Evolutionary conservation across 2,113 vertebrate species (phyloP), one percentile per base, ranked within the genome.

Genomic region (Apeltes quadracus): DNA sequence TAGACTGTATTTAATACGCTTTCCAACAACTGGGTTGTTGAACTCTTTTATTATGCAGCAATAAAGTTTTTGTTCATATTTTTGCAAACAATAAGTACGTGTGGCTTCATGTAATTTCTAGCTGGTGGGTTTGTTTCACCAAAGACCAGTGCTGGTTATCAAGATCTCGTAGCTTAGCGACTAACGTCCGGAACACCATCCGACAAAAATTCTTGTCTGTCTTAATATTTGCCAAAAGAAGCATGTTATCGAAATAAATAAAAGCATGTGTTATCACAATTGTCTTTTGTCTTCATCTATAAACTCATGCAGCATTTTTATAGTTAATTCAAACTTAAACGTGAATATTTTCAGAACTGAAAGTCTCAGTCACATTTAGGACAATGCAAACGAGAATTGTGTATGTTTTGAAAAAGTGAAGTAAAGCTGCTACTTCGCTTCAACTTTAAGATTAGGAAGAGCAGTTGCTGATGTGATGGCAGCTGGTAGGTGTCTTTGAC

Each of bases 31-130:
- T 1, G 13, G 38, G 25, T 55, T n/a, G 10, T 22, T 69, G 54
- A 81, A 73, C 43, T 44, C 0, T 27, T 84, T 82, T 79, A 87
- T 87, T 84, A 56, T 56, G 12, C 65, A 75, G 41, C 84, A 81
- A 78, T 75, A 72, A 67, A 57, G 32, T 7, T 34, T 29, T 65
- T 75, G n/a, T 61, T 13, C 29, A 76, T 27, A 59, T 53, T 29
- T 27, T 46, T 59, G 10, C 27, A 27, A 22, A 79, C 44, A 66
- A 27, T 55, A 3, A 67, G 59, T 36, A 80, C 15, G 10, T 23
- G 64, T 36, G 25, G 46, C 11, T 56, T 36, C 53, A 56, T 56
- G 22, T 38, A 5, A 44, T 53, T 72, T 51, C 12, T 69, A 27
- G 57, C 18, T 71, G 8, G 22, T 70, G n/a, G 73, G 32, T 18